phyloP scores from a whole-genome alignment of 2,888 invertebrate genomes.

The Rhagium mordax region DNA sequence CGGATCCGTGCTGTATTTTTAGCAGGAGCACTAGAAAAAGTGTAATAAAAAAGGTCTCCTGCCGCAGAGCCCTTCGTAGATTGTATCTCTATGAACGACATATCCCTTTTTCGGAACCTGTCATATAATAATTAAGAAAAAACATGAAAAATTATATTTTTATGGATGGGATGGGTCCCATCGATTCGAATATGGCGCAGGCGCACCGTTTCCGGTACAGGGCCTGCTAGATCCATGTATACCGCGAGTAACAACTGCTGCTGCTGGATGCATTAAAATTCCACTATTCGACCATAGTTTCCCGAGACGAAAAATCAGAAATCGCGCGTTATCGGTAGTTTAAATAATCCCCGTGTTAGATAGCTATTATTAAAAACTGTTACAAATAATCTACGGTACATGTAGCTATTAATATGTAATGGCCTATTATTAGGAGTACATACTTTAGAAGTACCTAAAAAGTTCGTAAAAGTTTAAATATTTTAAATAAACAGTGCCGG shows the following conservation, averaged over 20 bases:
- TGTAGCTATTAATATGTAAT: neutral
- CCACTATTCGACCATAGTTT: conserved; percentile 30
- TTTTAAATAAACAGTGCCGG: conserved; percentile 17
- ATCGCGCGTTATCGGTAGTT: conserved; percentile 44
- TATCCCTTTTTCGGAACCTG: conserved; percentile 23
- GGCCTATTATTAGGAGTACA: neutral
- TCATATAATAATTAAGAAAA: conserved; percentile 39
- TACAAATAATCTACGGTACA: neutral
- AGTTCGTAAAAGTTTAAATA: conserved; percentile 9
- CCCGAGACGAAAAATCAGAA: conserved; percentile 35
- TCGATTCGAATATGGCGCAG: conserved; percentile 66
- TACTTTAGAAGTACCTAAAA: neutral
- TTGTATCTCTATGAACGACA: conserved; percentile 9
- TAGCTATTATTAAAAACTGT: neutral
- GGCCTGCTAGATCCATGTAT: conserved; percentile 60
- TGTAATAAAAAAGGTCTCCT: conserved; percentile 22
- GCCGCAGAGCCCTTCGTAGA: conserved; percentile 17
- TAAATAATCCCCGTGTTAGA: conserved; percentile 14
- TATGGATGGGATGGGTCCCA: conserved; percentile 67
- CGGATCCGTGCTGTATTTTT: conserved; percentile 7
- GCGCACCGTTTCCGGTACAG: conserved; percentile 61
- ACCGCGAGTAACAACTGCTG: conserved; percentile 42
- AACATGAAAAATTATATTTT: conserved; percentile 55
- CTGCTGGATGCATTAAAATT: conserved; percentile 41
- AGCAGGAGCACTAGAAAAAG: neutral